These are phyloP conservation scores for Leptonema lineaticorne DNA, from an alignment of 1,140 invertebrate genomes.

Conservation along the genomic window DNA sequence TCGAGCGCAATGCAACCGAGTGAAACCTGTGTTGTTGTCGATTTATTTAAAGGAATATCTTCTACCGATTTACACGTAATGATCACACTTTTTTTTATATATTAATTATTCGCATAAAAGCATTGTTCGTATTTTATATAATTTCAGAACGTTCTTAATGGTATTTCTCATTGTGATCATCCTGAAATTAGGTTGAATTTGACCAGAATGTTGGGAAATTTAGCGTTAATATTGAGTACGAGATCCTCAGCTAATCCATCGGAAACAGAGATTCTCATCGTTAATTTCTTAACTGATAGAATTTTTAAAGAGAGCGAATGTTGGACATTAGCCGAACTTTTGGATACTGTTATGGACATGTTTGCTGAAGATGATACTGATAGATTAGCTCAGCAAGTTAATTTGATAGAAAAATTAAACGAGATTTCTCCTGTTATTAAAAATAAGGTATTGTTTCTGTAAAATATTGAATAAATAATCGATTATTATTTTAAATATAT, in stretches of 20 bases:
- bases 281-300: slow-evolving; percentile 58
- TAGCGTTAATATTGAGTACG: slow-evolving; percentile 54
- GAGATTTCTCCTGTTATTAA: slow-evolving; percentile 62
- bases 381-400: slow-evolving; percentile 61
- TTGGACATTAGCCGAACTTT: slow-evolving; percentile 70
- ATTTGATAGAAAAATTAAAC: slow-evolving; percentile 61
- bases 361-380: slow-evolving; percentile 77
- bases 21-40: slow-evolving; percentile 40
- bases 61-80: slow-evolving; percentile 49
- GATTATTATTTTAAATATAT: slow-evolving; percentile 1
- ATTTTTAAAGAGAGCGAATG: slow-evolving; percentile 59
- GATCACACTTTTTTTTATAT: not conserved
- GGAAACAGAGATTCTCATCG: slow-evolving; percentile 48
- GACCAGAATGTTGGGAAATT: slow-evolving; percentile 66
- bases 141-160: slow-evolving; percentile 60
- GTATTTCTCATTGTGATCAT: slow-evolving; percentile 58
- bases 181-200: slow-evolving; percentile 67
- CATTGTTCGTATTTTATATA: slow-evolving; percentile 7
- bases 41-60: slow-evolving; percentile 51
- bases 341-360: slow-evolving; percentile 75
- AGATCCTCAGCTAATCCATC: slow-evolving; percentile 46
- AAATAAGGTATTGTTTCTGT: slow-evolving; percentile 62
- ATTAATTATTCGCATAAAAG: no score
- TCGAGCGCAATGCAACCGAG: slow-evolving; percentile 45
- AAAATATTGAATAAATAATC: not conserved